phyloP scores from a whole-genome alignment of 2,797 vertebrate genomes.

The Ateles fusciceps region DNA sequence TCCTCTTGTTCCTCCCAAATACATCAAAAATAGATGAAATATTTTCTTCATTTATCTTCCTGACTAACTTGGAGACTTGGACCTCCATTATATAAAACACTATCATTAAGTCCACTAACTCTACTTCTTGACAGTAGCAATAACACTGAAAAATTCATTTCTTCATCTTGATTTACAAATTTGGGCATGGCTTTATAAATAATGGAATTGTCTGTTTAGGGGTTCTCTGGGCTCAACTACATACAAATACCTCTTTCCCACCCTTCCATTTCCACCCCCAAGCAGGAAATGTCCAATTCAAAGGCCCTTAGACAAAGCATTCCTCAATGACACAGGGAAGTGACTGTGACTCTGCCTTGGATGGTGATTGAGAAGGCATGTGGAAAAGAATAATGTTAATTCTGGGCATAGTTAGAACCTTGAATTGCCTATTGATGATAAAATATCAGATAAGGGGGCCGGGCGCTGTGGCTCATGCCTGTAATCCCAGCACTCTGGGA shows the following conservation, averaged over 20 bases:
- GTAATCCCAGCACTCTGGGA: background rate
- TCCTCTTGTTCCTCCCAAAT: background rate
- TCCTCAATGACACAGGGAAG: background rate
- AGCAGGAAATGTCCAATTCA: background rate
- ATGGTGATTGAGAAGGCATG: background rate
- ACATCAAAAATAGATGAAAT: background rate
- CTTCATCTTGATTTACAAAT: conserved; percentile 42
- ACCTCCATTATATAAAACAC: background rate
- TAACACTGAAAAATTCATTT: background rate
- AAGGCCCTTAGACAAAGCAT: background rate
- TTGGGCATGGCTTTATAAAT: background rate
- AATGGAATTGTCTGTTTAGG: background rate
- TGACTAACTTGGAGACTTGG: fast-evolving
- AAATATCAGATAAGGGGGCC: background rate
- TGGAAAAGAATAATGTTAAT: background rate
- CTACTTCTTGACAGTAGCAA: background rate
- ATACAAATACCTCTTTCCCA: background rate
- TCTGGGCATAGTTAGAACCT: background rate
- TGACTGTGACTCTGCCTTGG: background rate
- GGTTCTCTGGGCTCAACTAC: background rate
- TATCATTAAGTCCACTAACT: background rate
- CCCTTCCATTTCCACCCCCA: background rate
- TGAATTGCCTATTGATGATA: background rate
- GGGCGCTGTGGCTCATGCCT: background rate
- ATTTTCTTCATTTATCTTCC: background rate